A percentile compares a stretch with the other conserved stretches of the same genome.
Evolutionary conservation across 2,113 vertebrate genomes (phyloP).

Genomic region (Gymnocephalus cernua): DNA sequence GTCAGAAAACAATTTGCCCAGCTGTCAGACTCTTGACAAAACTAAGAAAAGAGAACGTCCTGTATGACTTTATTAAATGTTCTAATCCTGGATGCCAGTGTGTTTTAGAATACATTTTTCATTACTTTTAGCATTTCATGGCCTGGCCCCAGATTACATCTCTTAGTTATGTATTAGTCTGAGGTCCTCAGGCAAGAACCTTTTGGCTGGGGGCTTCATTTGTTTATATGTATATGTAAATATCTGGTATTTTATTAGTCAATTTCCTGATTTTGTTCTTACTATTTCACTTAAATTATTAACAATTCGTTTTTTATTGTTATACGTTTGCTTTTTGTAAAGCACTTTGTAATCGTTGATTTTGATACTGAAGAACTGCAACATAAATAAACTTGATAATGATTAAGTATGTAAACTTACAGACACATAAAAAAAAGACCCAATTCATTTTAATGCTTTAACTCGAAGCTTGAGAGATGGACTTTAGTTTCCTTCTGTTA

Average conservation of each 20-base stretch:
- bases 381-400: conserved; percentile 2
- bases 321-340: background rate
- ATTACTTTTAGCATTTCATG: background rate
- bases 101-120: background rate
- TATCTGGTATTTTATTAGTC: background rate
- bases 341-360: background rate
- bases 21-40: background rate
- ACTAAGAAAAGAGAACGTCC: background rate
- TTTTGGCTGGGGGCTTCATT: background rate
- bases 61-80: background rate
- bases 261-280: background rate
- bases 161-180: background rate
- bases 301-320: background rate
- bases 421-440: background rate
- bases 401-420: background rate
- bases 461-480: background rate
- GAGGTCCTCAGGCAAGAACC: background rate
- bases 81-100: background rate
- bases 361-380: background rate
- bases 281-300: background rate
- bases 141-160: background rate
- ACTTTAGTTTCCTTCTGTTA: background rate
- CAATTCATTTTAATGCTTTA: too few relatives aligned
- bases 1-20: background rate
- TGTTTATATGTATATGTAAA: background rate